A percentile compares a stretch with the other conserved stretches of the same genome.
These are phyloP conservation scores for human DNA, from an alignment of 2,113 vertebrate species.

Conservation along the genomic window DNA sequence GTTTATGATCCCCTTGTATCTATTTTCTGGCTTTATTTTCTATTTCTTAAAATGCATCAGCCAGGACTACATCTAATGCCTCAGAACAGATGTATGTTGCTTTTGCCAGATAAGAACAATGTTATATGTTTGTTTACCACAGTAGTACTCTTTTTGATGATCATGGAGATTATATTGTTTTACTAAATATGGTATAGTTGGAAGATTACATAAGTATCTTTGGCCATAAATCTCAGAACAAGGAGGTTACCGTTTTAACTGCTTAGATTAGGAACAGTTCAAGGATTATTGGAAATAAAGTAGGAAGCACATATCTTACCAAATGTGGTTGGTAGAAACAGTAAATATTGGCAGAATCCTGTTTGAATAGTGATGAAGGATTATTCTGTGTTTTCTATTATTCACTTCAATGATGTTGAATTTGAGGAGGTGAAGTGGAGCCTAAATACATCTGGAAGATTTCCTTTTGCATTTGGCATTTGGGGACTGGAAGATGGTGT, in stretches of 20 bases:
- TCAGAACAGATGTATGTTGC: not conserved
- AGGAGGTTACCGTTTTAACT: not conserved
- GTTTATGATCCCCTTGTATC: not conserved
- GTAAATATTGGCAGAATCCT: conserved; percentile 2
- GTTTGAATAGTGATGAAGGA: not conserved
- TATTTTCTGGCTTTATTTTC: not conserved
- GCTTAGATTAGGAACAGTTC: not conserved
- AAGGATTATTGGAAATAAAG: not conserved
- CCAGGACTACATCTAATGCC: not conserved
- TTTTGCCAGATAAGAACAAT: not conserved
- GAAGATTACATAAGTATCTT: conserved; percentile 23
- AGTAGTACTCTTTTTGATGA: not conserved
- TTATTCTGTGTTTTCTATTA: not conserved
- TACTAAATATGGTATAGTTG: not conserved
- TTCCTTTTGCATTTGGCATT: not conserved
- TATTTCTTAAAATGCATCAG: not conserved
- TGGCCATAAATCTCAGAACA: not conserved
- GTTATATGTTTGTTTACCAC: not conserved
- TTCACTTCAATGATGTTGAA: not conserved
- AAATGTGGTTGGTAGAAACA: not conserved
- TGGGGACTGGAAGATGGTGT: not conserved
- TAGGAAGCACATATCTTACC: conserved; percentile 28
- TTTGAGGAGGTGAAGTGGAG: not conserved
- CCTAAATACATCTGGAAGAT: not conserved
- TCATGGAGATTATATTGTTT: not conserved